Conservation (phyloP, 2,113 vertebrate genomes). For the Spilogale gracilis region DNA sequence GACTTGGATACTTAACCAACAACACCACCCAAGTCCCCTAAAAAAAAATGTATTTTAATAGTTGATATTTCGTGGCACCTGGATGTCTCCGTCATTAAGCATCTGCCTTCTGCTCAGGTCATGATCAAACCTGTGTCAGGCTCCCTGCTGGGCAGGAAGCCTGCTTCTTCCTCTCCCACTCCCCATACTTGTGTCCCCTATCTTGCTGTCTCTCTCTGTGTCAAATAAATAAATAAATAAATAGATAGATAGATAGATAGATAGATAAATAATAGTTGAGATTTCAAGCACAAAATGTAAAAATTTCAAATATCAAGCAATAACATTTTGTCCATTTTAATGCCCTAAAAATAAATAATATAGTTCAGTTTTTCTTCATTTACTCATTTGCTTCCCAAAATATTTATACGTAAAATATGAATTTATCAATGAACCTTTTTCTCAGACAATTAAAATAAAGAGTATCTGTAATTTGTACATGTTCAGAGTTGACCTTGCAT, state of each 20-base stretch:
- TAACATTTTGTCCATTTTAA: background rate
- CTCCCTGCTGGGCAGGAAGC: no score
- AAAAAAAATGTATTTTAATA: background rate
- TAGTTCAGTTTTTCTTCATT: background rate
- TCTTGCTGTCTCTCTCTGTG: no score
- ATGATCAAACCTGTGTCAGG: no score
- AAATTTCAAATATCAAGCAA: background rate
- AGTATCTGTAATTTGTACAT: background rate
- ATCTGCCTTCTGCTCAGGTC: no score
- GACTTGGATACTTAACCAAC: background rate
- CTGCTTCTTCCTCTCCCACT: no score
- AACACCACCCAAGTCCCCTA: background rate
- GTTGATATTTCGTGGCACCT: background rate
- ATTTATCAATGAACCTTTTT: background rate
- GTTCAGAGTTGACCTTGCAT: background rate
- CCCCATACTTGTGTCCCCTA: no score
- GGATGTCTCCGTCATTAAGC: no score
- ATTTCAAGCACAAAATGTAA: background rate
- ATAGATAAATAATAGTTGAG: background rate
- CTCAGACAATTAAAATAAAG: background rate
- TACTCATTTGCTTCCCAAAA: background rate
- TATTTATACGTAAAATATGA: background rate
- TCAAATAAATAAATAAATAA: no score
- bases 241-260: no score
- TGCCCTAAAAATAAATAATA: background rate